Percentiles rank a stretch among this genome's conserved stretches.
phyloP scores from a whole-genome alignment of 1,140 invertebrate species.

The Nixonia krombeini region DNA sequence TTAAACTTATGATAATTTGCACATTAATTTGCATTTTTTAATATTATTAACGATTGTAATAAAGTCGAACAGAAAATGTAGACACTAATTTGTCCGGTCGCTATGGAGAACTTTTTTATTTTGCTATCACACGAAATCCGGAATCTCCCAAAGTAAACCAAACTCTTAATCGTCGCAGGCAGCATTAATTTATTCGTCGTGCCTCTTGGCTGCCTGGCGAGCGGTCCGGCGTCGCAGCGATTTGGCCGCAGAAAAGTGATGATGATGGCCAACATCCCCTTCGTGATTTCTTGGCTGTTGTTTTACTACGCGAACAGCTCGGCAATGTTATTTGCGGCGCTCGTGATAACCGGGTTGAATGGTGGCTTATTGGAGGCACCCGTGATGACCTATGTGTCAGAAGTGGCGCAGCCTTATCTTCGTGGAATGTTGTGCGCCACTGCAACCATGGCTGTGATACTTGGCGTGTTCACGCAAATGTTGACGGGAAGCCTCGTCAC shows the following conservation, averaged over 20 bases:
- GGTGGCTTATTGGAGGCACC: conserved; percentile 85
- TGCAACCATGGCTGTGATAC: conserved; percentile 80
- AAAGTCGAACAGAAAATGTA: no score
- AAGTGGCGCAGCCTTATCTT: conserved; percentile 83
- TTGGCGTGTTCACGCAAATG: conserved; percentile 81
- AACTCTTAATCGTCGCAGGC: conserved; percentile 68
- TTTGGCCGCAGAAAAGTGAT: conserved; percentile 80
- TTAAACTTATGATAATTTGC: no score
- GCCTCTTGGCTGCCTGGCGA: conserved; percentile 81
- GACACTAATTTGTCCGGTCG: no score
- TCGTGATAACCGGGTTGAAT: conserved; percentile 79
- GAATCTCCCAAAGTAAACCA: no score
- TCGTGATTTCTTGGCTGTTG: conserved; percentile 80
- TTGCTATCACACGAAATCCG: no score
- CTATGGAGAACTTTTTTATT: no score
- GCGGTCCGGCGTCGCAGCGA: conserved; percentile 78
- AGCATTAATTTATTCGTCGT: conserved; percentile 84
- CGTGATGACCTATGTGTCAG: conserved; percentile 85
- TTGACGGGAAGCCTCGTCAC: conserved; percentile 78
- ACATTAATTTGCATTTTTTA: no score
- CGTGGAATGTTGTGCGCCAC: conserved; percentile 82
- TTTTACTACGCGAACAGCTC: conserved; percentile 77
- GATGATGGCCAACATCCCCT: conserved; percentile 81
- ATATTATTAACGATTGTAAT: no score
- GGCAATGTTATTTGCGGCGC: conserved; percentile 76